Evolutionary conservation across 1,140 invertebrate genomes (phyloP), one percentile per base, ranked within the genome.

Genomic region (Heliconius melpomene): DNA sequence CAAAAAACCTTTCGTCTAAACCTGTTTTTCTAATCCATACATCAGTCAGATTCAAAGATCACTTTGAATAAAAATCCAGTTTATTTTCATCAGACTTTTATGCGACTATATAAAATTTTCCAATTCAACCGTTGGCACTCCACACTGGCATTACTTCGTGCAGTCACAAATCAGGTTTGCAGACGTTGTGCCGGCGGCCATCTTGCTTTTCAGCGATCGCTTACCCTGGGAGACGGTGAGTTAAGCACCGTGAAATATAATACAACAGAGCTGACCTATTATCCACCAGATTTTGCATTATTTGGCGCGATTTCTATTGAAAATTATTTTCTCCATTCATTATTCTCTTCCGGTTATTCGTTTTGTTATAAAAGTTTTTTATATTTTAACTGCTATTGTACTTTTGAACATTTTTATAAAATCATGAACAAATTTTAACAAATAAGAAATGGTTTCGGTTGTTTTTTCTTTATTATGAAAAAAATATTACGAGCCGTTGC

Each of bases 81-180:
- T 84, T 86, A 82, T 87, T 86, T 86, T 86, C 83, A 79, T 82
- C 82, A 81, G 83, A 87, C 72, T 88, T 91, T 88, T 88, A 90
- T 87, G 79, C 83, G 77, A 79, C 85, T 83, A 90, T 91, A 91
- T 89, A 89, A 88, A 91, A 90, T 91, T 89, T 88, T 89, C 87
- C 87, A 87, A 90, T 89, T 87, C 85, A 85, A 86, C 82, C 89
- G 89, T 91, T 89, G 88, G 86, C 87, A 89, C 84, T 86, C 78
- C 72, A 80, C 79, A 81, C 79, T 82, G 79, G 82, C 73, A 83
- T 78, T 73, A 76, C 73, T 79, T 79, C 79, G 78, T 78, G 72
- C 38, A 85, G 85, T 88, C 87, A 87, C 87, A 91, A 89, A 90
- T 90, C 86, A 90, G 88, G 83, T 88, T 86, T 85, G 77, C 82